These are phyloP conservation scores for Antedon mediterranea DNA, from an alignment of 53 echinoderm and acorn worm genomes.

Conservation along the genomic window DNA sequence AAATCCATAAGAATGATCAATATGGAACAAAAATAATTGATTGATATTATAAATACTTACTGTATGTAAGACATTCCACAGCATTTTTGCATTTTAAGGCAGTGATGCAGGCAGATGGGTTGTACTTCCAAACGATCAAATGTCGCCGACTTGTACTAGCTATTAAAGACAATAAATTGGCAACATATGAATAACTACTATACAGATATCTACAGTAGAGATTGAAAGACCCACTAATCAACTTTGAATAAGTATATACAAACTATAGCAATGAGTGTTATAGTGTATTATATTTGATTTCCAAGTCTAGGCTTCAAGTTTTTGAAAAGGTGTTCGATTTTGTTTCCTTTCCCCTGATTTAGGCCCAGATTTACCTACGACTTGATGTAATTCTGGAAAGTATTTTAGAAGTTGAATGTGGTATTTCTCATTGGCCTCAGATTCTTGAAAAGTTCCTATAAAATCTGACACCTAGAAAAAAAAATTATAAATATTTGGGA, in stretches of 20 bases:
- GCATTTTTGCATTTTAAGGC: constrained; percentile 90
- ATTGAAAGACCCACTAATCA: too few relatives aligned
- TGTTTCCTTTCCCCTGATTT: too few relatives aligned
- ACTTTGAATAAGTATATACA: too few relatives aligned
- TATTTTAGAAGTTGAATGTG: constrained; percentile 87
- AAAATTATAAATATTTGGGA: too few relatives aligned
- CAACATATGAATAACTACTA: too few relatives aligned
- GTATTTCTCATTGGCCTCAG: constrained; percentile 86
- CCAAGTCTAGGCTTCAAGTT: too few relatives aligned
- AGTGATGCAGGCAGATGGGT: constrained; percentile 90
- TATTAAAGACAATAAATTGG: constrained; percentile 9
- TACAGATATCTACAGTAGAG: too few relatives aligned
- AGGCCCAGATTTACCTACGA: constrained; percentile 61
- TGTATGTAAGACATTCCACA: constrained; percentile 91
- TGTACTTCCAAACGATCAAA: constrained; percentile 89
- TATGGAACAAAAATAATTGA: too few relatives aligned
- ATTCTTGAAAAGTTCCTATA: constrained; percentile 77
- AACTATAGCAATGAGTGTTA: too few relatives aligned
- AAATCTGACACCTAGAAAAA: constrained; percentile 77
- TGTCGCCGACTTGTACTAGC: constrained; percentile 79
- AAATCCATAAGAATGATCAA: too few relatives aligned
- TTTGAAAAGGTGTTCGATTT: too few relatives aligned
- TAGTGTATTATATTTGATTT: too few relatives aligned
- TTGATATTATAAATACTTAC: constrained; percentile 54
- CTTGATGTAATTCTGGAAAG: constrained; percentile 70